phyloP scores from a whole-genome alignment of 2,888 invertebrate genomes.

The Micoletzkya japonica region DNA sequence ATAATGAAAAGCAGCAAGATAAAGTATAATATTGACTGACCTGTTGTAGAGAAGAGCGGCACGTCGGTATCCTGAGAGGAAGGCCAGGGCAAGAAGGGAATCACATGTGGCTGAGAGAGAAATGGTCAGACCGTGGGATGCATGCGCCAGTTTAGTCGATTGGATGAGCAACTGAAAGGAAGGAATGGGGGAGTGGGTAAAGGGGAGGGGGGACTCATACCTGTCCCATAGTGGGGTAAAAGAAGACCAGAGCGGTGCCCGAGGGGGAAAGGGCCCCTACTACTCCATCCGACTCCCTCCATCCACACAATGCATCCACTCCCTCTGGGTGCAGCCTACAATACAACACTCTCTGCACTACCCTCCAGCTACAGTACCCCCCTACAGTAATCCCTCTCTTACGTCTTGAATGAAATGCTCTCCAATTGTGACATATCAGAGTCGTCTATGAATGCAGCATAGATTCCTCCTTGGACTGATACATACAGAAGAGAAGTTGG shows the following conservation, averaged over 20 bases:
- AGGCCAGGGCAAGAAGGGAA: slow-evolving; percentile 11
- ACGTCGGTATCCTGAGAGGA: slow-evolving; percentile 11
- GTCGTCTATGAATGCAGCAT: slow-evolving; percentile 21
- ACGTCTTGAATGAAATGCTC: slow-evolving; percentile 1
- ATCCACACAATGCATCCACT: slow-evolving; percentile 9
- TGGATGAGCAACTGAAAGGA: slow-evolving; percentile 5
- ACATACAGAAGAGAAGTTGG: slow-evolving; percentile 33
- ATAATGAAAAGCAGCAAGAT: neutral
- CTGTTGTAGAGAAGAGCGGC: slow-evolving; percentile 13
- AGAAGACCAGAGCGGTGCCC: slow-evolving; percentile 1
- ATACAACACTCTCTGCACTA: no score
- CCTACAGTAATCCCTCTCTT: no score
- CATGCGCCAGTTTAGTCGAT: neutral
- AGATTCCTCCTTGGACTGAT: slow-evolving; percentile 33
- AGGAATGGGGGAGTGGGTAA: neutral
- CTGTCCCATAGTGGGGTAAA: slow-evolving; percentile 13
- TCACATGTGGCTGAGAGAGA: slow-evolving; percentile 10
- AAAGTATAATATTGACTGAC: no score
- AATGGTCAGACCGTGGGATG: neutral
- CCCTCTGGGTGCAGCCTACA: no score
- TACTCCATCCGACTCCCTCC: slow-evolving; percentile 19
- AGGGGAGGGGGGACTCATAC: neutral
- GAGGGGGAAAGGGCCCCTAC: slow-evolving; percentile 4
- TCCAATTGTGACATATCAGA: slow-evolving; percentile 15
- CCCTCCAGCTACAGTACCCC: no score